Base-by-base conservation (phyloP, 1,140 invertebrate species). In the Drosophila pruinosa region DNA sequence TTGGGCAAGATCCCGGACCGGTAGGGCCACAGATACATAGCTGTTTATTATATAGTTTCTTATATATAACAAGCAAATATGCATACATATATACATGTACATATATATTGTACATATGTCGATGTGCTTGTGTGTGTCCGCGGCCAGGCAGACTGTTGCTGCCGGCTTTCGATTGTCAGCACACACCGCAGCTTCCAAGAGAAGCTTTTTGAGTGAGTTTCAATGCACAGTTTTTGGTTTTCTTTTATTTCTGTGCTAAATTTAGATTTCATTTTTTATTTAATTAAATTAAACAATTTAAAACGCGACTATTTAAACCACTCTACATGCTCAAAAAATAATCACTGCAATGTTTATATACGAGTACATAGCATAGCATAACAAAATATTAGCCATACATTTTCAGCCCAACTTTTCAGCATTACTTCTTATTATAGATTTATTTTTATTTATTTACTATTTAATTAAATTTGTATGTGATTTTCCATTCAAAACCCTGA, bases 11-110 rank as follows among this genome's bases (percentile, higher is more conserved):
- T 68, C 28, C 58, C 43, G 22, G 24, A 6, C 14, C 45, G 15
- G 6, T 8, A 12, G 8, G 14, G 36, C 28, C 6, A 24, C 12
- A 26, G 3, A 14, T 48, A n/a, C n/a, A n/a, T n/a, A 31, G 19
- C 62, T 72, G 58, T 63, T 67, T 72, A 69, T 76, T 86, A 86
- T 75, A 86, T 86, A 86, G 74, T 72, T 82, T 76, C 67, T 75
- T 82, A 75, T 88, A 56, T 81, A 88, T 64, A 50, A 15, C 19
- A 26, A 65, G 21, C 53, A 24, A 15, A 59, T 24, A 56, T 34
- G 22, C 24, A 34, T 14, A 14, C 7, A 22, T n/a, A 53, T 34
- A 47, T 59, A 64, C 15, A 34, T 22, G 7, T 17, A 24, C 52
- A 36, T 58, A 34, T 38, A n/a, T 65, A 28, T 19, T 57, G 4